phyloP scores from a whole-genome alignment of 2,888 invertebrate genomes.

The Athalia rosae region DNA sequence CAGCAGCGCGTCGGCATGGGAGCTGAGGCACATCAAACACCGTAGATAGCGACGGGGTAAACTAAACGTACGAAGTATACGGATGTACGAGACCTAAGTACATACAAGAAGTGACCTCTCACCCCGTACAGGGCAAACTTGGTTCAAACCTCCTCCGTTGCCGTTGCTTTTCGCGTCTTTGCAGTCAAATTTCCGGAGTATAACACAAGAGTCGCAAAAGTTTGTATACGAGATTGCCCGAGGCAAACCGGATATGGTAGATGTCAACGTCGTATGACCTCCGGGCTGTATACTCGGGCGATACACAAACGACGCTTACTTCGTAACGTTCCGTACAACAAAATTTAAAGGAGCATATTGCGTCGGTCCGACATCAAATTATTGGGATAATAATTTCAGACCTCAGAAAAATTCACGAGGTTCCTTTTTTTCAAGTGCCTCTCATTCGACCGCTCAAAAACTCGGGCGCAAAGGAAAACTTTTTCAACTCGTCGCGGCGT shows the following conservation, averaged over 20 bases:
- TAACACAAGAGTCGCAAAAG: neutral
- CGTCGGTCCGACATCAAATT: no score
- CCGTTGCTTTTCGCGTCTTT: neutral
- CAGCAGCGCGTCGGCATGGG: neutral
- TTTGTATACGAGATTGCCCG: neutral
- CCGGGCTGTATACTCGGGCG: neutral
- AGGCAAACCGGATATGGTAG: slow-evolving; percentile 1
- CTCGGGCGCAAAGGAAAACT: no score
- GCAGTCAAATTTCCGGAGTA: slow-evolving; percentile 11
- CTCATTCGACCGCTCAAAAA: no score
- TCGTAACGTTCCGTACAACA: neutral
- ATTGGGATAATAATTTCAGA: no score
- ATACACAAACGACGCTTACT: slow-evolving; percentile 3
- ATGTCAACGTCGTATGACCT: neutral
- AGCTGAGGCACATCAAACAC: slow-evolving; percentile 19
- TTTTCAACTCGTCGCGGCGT: no score
- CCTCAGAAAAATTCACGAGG: no score
- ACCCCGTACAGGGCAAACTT: neutral
- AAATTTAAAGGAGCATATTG: neutral
- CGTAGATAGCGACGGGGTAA: neutral
- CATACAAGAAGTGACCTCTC: neutral
- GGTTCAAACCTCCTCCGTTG: neutral
- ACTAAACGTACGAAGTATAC: neutral
- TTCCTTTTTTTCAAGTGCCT: no score
- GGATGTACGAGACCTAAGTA: neutral